Base-by-base conservation (phyloP, 2,797 vertebrate species). In the Rhinichthys osculus region DNA sequence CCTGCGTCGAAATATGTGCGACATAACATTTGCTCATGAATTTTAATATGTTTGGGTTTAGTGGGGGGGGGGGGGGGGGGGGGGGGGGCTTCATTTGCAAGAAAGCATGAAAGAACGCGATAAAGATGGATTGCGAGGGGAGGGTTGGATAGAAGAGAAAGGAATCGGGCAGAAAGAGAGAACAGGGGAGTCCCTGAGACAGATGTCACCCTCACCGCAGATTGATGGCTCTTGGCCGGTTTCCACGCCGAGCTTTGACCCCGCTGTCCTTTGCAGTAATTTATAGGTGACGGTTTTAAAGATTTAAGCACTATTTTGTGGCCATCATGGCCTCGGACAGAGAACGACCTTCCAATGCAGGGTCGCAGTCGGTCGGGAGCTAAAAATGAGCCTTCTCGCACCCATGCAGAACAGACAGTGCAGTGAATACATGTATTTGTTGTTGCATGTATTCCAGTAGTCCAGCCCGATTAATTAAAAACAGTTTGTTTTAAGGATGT, bases 201-300 rank as follows among this genome's bases (percentile, higher is more conserved):
- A 95, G 95, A 95, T 95, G 95, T 95, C 93, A 91, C 91, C 91
- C 92, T 94, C 92, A 57, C 91, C 9, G 88, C 93, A 94, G 94
- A 96, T 95, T 94, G 94, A 96, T 95, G 90, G 92, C 90, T 93
- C 89, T 92, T 96, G 95, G 94, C 95, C 89, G 88, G 88, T 86
- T 93, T 95, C 94, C 95, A 95, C 92, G 87, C 90, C 91, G 92
- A 90, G 92, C 92, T 94, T 90, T 94, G 94, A 95, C 95, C 95
- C 91, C 88, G 92, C 93, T 92, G 94, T 96, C 95, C 95, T 95
- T 92, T 95, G 94, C 92, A 92, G 92, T 95, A 95, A 95, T 95
- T 96, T 95, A 95, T 94, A 92, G 93, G 92, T 93, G 92, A 92
- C 90, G 85, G 94, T 94, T 96, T 94, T 91, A 93, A 92, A 94